phyloP scores from a whole-genome alignment of 2,888 invertebrate species.

The Hemaris fuciformis region DNA sequence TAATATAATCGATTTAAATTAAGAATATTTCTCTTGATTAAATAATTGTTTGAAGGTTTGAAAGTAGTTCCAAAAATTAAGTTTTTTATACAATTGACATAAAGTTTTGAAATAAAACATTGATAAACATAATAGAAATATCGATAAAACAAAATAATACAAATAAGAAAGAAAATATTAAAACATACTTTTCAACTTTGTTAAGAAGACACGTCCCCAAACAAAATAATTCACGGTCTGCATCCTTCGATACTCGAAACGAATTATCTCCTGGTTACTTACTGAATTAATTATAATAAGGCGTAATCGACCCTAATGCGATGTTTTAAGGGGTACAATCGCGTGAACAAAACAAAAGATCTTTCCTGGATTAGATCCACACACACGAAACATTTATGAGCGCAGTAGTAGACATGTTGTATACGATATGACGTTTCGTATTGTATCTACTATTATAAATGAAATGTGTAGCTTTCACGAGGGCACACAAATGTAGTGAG shows the following conservation, averaged over 20 bases:
- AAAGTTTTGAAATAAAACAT: too few species aligned
- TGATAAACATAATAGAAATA: background rate
- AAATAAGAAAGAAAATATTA: constrained; percentile 26
- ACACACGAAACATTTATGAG: constrained; percentile 68
- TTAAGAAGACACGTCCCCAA: constrained; percentile 77
- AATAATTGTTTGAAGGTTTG: too few species aligned
- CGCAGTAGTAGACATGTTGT: constrained; percentile 69
- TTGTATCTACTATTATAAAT: constrained; percentile 77
- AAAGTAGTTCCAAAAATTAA: too few species aligned
- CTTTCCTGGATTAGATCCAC: constrained; percentile 35
- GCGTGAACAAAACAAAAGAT: constrained; percentile 4
- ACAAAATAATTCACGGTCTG: constrained; percentile 77
- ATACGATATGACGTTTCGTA: constrained; percentile 76
- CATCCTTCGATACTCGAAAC: constrained; percentile 77
- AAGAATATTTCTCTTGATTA: constrained; percentile 34
- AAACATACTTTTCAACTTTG: constrained; percentile 68
- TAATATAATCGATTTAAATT: background rate
- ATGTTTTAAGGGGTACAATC: constrained; percentile 27
- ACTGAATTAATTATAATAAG: constrained; percentile 50
- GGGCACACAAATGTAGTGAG: constrained; percentile 66
- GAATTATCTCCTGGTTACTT: constrained; percentile 58
- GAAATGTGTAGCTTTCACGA: constrained; percentile 81
- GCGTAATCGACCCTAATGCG: constrained; percentile 26
- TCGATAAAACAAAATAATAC: background rate
- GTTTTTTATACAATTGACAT: too few species aligned